Conservation (phyloP, 2,888 invertebrate species). For the Spisula solida region DNA sequence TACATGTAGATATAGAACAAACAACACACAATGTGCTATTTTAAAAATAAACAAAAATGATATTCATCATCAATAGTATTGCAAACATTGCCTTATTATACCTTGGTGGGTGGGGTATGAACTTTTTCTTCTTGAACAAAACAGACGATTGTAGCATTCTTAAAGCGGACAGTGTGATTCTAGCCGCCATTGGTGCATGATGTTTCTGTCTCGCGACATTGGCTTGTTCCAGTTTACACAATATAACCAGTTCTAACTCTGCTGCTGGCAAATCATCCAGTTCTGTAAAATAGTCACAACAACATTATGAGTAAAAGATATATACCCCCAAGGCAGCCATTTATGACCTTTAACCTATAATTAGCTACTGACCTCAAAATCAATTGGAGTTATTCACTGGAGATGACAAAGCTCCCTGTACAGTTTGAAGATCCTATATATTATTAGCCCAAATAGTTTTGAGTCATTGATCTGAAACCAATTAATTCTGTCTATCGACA, state of each 20-base stretch:
- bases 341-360: too few species aligned
- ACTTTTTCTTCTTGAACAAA: constrained; percentile 77
- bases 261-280: constrained; percentile 81
- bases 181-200: constrained; percentile 86
- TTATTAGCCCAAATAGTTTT: too few species aligned
- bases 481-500: too few species aligned
- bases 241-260: constrained; percentile 86
- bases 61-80: background rate
- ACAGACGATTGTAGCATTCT: constrained; percentile 82
- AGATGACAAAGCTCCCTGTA: too few species aligned
- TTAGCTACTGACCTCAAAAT: too few species aligned
- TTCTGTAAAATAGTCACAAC: constrained; percentile 69
- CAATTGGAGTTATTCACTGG: too few species aligned
- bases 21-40: background rate
- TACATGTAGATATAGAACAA: constrained; percentile 1
- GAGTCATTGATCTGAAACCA: too few species aligned
- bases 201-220: constrained; percentile 85
- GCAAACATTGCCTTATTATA: constrained; percentile 7
- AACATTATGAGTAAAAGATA: background rate
- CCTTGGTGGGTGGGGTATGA: constrained; percentile 71
- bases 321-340: too few species aligned
- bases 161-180: constrained; percentile 82
- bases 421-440: too few species aligned
- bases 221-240: constrained; percentile 84
- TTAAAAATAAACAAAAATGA: background rate